Percentiles rank a stretch among this genome's conserved stretches.
Evolutionary conservation across 2,888 invertebrate genomes (phyloP).

Genomic region (Pteria penguin): DNA sequence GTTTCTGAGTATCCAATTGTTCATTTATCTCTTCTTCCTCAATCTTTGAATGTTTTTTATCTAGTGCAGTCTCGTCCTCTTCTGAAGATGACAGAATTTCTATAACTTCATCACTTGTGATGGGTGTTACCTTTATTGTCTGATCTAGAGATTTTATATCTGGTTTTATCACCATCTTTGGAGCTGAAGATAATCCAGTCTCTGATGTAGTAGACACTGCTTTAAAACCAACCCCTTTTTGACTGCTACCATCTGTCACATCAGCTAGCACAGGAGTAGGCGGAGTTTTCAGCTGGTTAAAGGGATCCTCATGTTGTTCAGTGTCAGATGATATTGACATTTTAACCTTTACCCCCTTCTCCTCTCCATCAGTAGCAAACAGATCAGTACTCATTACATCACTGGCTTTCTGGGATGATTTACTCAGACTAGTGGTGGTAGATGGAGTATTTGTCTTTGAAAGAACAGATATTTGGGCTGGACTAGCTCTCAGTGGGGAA

Average conservation of each 20-base stretch:
- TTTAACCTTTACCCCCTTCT: too few species aligned
- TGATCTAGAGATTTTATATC: too few species aligned
- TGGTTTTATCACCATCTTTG: too few species aligned
- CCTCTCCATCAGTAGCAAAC: too few species aligned
- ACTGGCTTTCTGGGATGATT: too few species aligned
- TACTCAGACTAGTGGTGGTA: too few species aligned
- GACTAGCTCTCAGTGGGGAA: not conserved
- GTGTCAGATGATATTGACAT: too few species aligned
- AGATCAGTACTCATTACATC: too few species aligned
- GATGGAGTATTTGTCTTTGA: too few species aligned
- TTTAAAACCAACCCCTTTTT: not conserved
- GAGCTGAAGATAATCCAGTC: not conserved
- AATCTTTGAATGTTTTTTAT: not conserved
- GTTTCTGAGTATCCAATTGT: too few species aligned
- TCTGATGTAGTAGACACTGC: not conserved
- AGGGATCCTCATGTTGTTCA: conserved; percentile 5
- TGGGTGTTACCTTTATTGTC: not conserved
- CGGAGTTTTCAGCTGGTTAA: not conserved
- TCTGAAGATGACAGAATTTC: conserved; percentile 22
- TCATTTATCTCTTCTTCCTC: not conserved
- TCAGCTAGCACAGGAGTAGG: conserved; percentile 1
- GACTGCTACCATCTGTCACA: not conserved
- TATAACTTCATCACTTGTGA: conserved; percentile 4
- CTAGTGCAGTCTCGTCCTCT: not conserved
- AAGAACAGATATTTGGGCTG: too few species aligned